Evolutionary conservation across 2,888 invertebrate species (phyloP), one percentile per base, ranked within the genome.

Genomic region (Linnaemya vulpina): DNA sequence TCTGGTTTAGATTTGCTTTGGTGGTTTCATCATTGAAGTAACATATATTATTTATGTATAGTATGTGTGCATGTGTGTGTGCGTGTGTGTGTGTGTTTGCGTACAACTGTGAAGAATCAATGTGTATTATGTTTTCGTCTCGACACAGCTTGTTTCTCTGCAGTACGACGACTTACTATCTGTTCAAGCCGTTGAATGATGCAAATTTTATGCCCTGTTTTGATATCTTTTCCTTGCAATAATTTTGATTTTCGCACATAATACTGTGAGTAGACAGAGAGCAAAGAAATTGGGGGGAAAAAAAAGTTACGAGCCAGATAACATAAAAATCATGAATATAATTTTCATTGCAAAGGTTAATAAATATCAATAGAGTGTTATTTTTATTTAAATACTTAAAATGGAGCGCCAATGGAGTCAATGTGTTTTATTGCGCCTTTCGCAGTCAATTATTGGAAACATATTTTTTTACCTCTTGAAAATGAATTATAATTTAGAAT

Each of bases 1-100:
- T 90, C 89, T 89, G 89, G 89, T 89, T 90, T 89, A 89, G 88
- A 89, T 89, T 89, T 89, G 86, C 80, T 79, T 81, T 86, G 55
- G 75, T 86, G 74, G 83, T 85, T 83, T 86, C 86, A 87, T 89
- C 87, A 88, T 88, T 88, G 87, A 88, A 71, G 86, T 88, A 87
- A 89, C 87, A 87, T 89, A 83, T 83, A 75, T 60, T 87, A 87
- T 71, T 78, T 84, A 83, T 87, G 85, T 67, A 71, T 78, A 65
- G 68, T 82, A 73, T 86, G 82, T 75, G 65, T 82, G 53, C 65
- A 67, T n/a, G 74, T 51, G n/a, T 67, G 71, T 81, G 81, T 63
- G 73, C 49, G n/a, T 58, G 25, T 11, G 70, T 49, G n/a, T 58
- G 70, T 83, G 83, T 63, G 73, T 55, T 38, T 58, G 25, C 7